phyloP scores from a whole-genome alignment of 2,888 invertebrate genomes.

The Andrena camellia region DNA sequence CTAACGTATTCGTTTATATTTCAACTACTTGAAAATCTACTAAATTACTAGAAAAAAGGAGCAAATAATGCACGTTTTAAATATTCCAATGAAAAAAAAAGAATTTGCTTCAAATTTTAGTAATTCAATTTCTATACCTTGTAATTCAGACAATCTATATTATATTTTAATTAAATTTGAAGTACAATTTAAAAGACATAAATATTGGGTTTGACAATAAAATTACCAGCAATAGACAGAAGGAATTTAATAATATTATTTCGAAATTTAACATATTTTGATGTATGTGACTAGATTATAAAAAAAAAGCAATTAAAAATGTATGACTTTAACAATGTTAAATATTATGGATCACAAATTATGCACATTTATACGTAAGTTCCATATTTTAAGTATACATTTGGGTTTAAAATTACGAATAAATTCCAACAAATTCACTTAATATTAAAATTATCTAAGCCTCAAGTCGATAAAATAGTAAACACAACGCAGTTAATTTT shows the following conservation, averaged over 20 bases:
- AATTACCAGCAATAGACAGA: constrained; percentile 71
- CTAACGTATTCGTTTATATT: neutral
- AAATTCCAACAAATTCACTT: constrained; percentile 53
- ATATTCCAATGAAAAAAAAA: neutral
- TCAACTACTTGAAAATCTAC: neutral
- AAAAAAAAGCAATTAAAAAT: constrained; percentile 80
- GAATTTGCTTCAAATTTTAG: neutral
- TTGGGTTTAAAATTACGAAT: constrained; percentile 57
- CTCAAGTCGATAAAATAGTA: constrained; percentile 51
- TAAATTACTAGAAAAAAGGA: neutral
- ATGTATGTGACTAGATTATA: constrained; percentile 84
- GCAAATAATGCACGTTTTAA: neutral
- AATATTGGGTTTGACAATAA: constrained; percentile 52
- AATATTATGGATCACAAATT: constrained; percentile 76
- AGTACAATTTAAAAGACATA: neutral
- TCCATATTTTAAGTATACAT: constrained; percentile 62
- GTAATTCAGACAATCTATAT: neutral
- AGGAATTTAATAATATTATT: constrained; percentile 80
- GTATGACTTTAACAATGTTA: constrained; percentile 77
- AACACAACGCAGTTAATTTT: constrained; percentile 39
- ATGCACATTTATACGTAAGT: constrained; percentile 64
- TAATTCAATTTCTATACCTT: neutral
- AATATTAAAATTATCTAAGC: constrained; percentile 59
- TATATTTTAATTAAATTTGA: neutral
- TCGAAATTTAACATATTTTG: constrained; percentile 78